Base-by-base conservation (phyloP, 1,140 invertebrate species). In the Musca domestica region DNA sequence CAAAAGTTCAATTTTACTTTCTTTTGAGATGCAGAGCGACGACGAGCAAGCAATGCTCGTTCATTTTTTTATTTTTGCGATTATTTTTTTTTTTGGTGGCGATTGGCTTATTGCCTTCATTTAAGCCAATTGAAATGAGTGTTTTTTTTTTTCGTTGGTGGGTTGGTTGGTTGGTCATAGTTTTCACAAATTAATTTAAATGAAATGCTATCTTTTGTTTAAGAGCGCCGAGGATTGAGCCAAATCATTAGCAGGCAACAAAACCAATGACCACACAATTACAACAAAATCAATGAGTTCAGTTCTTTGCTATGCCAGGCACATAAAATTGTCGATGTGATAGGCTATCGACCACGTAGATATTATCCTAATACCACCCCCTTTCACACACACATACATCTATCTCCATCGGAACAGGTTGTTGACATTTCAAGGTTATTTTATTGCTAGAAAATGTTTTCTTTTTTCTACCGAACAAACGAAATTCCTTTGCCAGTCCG, bases 371-470 rank as follows among this genome's bases (percentile, higher is more conserved):
- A n/a, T n/a, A n/a, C n/a, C n/a, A n/a, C n/a, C n/a, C n/a, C n/a
- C n/a, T n/a, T n/a, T n/a, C n/a, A n/a, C n/a, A 30, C 9, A 30
- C 27, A 30, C 27, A 30, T 30, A 30, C 27, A 30, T 30, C 27
- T 30, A 30, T 3, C 27, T 30, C 3, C 27, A 30, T 30, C 27
- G 3, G 9, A n/a, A n/a, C 23, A 27, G 54, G 54, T 58, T 58
- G 15, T 58, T 58, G 54, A 58, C 54, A 30, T 58, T 58, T 58
- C 54, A 58, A 58, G 54, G 54, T 58, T 58, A 58, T 58, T 58
- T 58, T 30, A 25, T 22, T 34, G 54, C 25, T 25, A 30, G n/a
- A 58, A 58, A 30, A 25, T 19, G 17, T 51, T 48, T 6, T 51
- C 22, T 51, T 15, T 51, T 51, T 51, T 22, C 15, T 14, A n/a